Evolutionary conservation across 2,888 invertebrate species (phyloP).

Genomic region (Leptinotarsa juncta): DNA sequence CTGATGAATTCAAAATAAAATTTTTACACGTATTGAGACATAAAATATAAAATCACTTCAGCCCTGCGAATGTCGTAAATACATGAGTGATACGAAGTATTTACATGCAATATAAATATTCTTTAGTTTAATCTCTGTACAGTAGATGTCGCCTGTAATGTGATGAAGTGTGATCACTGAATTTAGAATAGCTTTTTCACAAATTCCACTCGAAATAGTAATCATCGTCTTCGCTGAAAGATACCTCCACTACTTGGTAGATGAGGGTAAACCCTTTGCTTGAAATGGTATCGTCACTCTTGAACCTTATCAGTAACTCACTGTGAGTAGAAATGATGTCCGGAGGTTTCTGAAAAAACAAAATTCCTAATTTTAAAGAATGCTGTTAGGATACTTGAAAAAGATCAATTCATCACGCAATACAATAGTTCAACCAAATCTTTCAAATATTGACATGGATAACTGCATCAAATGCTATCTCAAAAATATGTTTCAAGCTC

Average conservation of each 20-base stretch:
- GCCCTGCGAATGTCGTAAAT: too few relatives aligned
- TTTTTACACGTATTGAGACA: too few relatives aligned
- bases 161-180: neutral
- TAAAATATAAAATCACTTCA: too few relatives aligned
- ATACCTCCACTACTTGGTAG: constrained; percentile 77
- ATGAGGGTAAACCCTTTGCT: constrained; percentile 93
- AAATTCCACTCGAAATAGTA: neutral
- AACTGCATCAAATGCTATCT: too few relatives aligned
- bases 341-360: constrained; percentile 78
- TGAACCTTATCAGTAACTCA: constrained; percentile 86
- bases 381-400: too few relatives aligned
- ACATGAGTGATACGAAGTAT: too few relatives aligned
- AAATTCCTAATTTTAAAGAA: too few relatives aligned
- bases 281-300: constrained; percentile 88
- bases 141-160: neutral
- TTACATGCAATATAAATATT: neutral
- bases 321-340: constrained; percentile 89
- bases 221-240: constrained; percentile 38
- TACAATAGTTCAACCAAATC: too few relatives aligned
- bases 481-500: too few relatives aligned
- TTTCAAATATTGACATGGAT: too few relatives aligned
- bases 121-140: neutral
- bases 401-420: too few relatives aligned
- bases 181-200: neutral
- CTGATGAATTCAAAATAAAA: too few relatives aligned